Base-by-base conservation (phyloP, 2,113 vertebrate species). In the Pseudorasbora parva region DNA sequence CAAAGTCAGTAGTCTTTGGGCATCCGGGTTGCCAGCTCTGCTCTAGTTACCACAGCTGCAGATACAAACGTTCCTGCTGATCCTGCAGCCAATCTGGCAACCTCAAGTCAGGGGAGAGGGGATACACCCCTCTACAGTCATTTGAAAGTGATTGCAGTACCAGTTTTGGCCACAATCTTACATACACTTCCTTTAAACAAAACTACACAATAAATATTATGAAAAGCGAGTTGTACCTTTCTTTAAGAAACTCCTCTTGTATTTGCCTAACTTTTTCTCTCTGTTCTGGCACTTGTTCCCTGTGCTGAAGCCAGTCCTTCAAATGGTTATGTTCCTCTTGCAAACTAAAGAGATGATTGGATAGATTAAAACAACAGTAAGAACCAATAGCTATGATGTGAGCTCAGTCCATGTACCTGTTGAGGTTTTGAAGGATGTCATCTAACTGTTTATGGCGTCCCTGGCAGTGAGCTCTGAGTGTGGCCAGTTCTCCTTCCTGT, bases 401-500 rank as follows among this genome's bases (percentile, higher is more conserved):
- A 79, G 14, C 59, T 14, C 27, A 49, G 11, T 1, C 1, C 17
- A 62, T 17, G 43, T 77, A 98, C 97, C 95, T 94, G 83, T 89
- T 90, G 25, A 98, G 87, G 83, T 95, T 93, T 17, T 92, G 82
- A 68, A 96, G 88, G 27, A 88, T 90, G 8, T 87, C 83, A 51
- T 85, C 88, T 56, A 98, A 93, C 5, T 96, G 94, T 59, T 91
- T 87, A 66, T 94, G 93, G 17, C 91, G 84, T 62, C 90, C 93
- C 82, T 91, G 92, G 88, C 96, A 97, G 84, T 93, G 88, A 21
- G 93, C 91, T 27, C 92, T 93, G 86, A 96, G 83, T 0, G 94
- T 95, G 54, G 87, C 91, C 47, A 97, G 91, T 33, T 97, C 96
- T 30, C 90, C 88, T 76, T 94, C 94, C 84, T 97, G 96, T 88